phyloP scores from a whole-genome alignment of 1,140 invertebrate species.

The Araneus ventricosus region DNA sequence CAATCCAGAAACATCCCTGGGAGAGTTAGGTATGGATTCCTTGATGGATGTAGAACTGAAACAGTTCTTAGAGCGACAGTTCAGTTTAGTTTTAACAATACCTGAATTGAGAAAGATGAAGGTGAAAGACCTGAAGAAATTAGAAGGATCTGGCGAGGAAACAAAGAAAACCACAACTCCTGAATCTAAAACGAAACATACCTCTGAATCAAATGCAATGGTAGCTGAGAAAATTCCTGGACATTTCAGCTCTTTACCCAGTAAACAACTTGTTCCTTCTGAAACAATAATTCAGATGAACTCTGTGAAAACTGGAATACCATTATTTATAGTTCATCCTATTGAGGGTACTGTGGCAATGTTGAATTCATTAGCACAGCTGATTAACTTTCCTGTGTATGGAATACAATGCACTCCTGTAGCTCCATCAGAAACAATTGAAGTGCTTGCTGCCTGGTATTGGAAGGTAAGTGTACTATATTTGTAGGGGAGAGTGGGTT shows the following conservation, averaged over 20 bases:
- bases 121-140: no score
- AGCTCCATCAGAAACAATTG: constrained; percentile 86
- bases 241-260: no score
- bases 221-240: no score
- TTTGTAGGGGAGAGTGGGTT: no score
- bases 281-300: no score
- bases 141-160: constrained; percentile 74
- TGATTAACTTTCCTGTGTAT: constrained; percentile 89
- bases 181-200: neutral
- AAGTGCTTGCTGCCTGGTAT: constrained; percentile 89
- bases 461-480: constrained; percentile 83
- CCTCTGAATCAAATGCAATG: constrained; percentile 78
- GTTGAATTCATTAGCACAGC: constrained; percentile 85
- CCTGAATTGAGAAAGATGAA: constrained; percentile 92
- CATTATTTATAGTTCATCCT: constrained; percentile 91
- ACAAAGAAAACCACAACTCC: neutral
- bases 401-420: constrained; percentile 92
- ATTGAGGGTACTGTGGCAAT: no score
- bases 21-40: constrained; percentile 98
- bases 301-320: no score
- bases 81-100: constrained; percentile 92
- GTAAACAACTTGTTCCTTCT: no score
- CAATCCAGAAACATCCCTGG: no score
- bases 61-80: no score
- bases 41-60: constrained; percentile 99